Base-by-base conservation (phyloP, 2,888 invertebrate species). In the Crossocerus cetratus region DNA sequence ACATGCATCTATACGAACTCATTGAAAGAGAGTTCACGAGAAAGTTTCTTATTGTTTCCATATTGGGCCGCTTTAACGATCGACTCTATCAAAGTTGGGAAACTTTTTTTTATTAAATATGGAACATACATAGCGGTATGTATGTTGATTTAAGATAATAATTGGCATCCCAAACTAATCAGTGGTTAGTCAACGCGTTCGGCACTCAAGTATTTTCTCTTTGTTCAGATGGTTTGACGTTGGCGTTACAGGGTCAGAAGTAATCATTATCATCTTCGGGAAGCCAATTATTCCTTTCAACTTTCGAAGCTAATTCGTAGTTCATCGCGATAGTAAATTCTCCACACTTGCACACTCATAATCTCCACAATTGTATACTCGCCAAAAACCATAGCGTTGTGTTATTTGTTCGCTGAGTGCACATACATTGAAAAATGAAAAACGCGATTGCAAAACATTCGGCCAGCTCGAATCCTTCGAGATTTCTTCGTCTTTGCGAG, bases 141-240 rank as follows among this genome's bases (percentile, higher is more conserved):
- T 74, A 76, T 69, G 44, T 60, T 69, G 49, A 45, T 21, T 62
- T 62, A 32, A 32, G 66, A 56, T 78, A 76, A 73, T 78, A 59
- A 44, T 59, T 66, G 65, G 32, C n/a, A 60, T n/a, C 61, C 68
- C 59, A 45, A 57, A 32, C 58, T 73, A 71, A 78, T 76, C 61
- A 59, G 14, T 55, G 62, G 58, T 62, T 72, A 22, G 44, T 20
- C 62, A 59, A 68, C 16, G 21, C 55, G 53, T 69, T 65, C 65
- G 18, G 55, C 56, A 54, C 42, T 68, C 63, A n/a, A n/a, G n/a
- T n/a, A 42, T 20, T 45, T 53, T 44, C 53, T 61, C 23, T 56
- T 66, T 63, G 42, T 62, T 21, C 45, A 18, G 55, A 20, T 53
- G 22, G 20, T 42, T 53, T 42, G 54, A 59, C 44, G 16, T n/a